A percentile compares a stretch with the other conserved stretches of the same genome.
Evolutionary conservation across 2,113 vertebrate species (phyloP).

Genomic region (Pseudorhombus dupliciocellatus): DNA sequence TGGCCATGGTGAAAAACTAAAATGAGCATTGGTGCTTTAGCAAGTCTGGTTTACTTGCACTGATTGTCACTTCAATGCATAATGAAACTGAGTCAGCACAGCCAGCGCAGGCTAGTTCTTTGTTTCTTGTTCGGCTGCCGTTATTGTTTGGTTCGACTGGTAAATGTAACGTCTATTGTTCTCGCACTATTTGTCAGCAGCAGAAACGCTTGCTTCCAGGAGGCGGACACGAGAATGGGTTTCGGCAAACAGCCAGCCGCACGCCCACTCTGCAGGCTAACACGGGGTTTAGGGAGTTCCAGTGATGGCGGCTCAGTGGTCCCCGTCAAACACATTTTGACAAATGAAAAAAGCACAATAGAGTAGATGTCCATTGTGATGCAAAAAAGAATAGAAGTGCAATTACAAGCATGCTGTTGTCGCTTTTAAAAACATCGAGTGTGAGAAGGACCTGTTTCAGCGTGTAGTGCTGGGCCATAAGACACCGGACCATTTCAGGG

Average conservation of each 20-base stretch:
- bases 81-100: slow-evolving; percentile 9
- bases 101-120: background rate
- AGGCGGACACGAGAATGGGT: slow-evolving; percentile 18
- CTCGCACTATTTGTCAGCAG: slow-evolving; percentile 19
- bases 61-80: background rate
- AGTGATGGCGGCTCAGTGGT: too few species aligned
- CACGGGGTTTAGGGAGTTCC: background rate
- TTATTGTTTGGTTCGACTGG: slow-evolving; percentile 11
- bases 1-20: background rate
- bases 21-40: background rate
- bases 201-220: slow-evolving; percentile 14
- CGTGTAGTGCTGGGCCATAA: slow-evolving; percentile 84
- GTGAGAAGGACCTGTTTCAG: slow-evolving; percentile 86
- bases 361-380: too few species aligned
- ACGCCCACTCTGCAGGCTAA: background rate
- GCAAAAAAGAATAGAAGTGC: too few species aligned
- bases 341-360: too few species aligned
- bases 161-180: slow-evolving; percentile 18
- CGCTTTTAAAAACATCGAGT: too few species aligned
- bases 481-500: slow-evolving; percentile 89
- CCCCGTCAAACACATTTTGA: too few species aligned
- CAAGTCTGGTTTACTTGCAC: background rate
- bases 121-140: slow-evolving; percentile 26
- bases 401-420: too few species aligned
- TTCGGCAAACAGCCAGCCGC: slow-evolving; percentile 2